Evolutionary conservation across 1,140 invertebrate genomes (phyloP), one percentile per base, ranked within the genome.

Genomic region (Drosophila ambigua): DNA sequence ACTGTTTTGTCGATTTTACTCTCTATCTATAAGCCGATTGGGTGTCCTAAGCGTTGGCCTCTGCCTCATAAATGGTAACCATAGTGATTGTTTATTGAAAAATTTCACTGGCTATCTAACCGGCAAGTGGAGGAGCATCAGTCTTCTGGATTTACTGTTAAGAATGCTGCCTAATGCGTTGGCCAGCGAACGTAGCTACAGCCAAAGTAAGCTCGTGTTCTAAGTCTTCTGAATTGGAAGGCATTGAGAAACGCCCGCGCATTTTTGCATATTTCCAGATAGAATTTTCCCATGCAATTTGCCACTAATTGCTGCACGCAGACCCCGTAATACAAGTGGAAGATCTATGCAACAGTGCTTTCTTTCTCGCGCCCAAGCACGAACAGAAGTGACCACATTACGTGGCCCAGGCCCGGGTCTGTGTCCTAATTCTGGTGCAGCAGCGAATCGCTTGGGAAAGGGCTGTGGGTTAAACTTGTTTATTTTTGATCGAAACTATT

Each of bases 71-170:
- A 84, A 84, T 84, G 80, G 75, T 88, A 87, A 88, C 88, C 75
- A 88, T 88, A 88, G 84, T 88, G 79, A 88, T 88, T 88, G 65
- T 65, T 73, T 88, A 88, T 88, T 88, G 83, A 88, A 88, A 88
- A 77, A 77, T 79, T 74, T 28, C 72, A 79, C 71, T 57, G 71
- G 45, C 53, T 48, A 65, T 49, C 23, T 52, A 20, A 46, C 44
- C 58, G 51, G 44, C 71, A 76, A 77, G 74, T 77, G 73, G 75
- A 41, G 39, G 46, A 48, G 59, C 35, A 24, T 23, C 6, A 43
- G 62, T 24, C 16, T 26, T 43, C 54, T 16, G 23, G 16, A 45
- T 79, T 84, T 87, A 87, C 82, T 85, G 81, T 85, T 83, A 82
- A 73, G 66, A 71, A 75, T 67, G 53, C 71, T 53, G 63, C 54